Evolutionary conservation across 2,113 vertebrate species (phyloP), one percentile per base, ranked within the genome.

Genomic region (Panthera tigris): DNA sequence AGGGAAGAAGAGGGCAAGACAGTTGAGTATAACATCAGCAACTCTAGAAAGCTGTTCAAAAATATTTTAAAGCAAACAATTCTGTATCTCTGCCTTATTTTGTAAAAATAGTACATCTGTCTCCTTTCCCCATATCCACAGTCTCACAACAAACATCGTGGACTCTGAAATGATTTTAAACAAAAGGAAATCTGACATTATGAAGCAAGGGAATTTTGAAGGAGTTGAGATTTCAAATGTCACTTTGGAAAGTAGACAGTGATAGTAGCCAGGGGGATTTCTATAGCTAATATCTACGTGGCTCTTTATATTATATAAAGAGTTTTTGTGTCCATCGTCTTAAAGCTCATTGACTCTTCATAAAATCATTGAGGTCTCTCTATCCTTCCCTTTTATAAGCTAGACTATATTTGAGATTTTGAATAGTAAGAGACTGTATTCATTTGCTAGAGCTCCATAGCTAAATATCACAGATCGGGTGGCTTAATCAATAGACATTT

Each of bases 81-180:
- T 19, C 14, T 63, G 13, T 13, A 11, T 45, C 68, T 45, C 3
- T 19, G 50, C 2, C 12, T 45, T 11, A 1, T 52, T 83, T 73
- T 52, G 6, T 73, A 36, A 96, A 91, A 80, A 86, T 0, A 81
- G 16, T 23, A 1, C 39, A 6, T 39, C 16, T 71, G 0, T 45
- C 36, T 48, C 11, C 48, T 87, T 83, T 48, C 31, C 4, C 18
- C 13, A 21, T 39, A 19, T 27, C 57, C 7, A 13, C 57, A 76
- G 2, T 78, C 2, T 23, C 41, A 18, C 2, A 23, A 66, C 76
- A 69, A 80, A 69, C 88, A 66, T 36, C 12, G 27, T 18, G 19
- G 89, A 78, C 71, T 91, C 45, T 39, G 23, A 95, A 79, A 74
- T 85, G 71, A 86, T 92, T 94, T 95, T 79, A 73, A 86, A 45